Base-by-base conservation (phyloP, 2,888 invertebrate genomes). In the Phlogophora meticulosa region DNA sequence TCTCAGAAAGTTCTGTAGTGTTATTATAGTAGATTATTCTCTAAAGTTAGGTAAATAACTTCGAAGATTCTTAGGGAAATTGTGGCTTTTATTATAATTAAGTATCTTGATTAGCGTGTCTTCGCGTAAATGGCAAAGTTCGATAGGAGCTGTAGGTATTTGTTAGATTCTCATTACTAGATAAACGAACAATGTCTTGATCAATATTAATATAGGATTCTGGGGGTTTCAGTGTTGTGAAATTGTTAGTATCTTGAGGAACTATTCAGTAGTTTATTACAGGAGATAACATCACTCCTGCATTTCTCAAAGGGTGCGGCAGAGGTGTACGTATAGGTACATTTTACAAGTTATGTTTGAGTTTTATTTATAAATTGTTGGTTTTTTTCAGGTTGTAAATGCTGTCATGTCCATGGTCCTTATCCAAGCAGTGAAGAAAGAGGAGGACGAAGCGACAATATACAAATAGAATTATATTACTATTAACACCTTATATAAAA, bases 401-500 rank as follows among this genome's bases (percentile, higher is more conserved):
- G 96, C 96, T 7, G 97, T 97, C 0, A 96, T 98, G 92, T 96
- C 97, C 1, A 83, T 97, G 48, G 95, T 98, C 13, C 96, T 98
- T 15, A 96, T 97, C 11, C 97, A 97, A 90, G 98, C 98, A 2
- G 96, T 98, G 34, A 97, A 96, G 87, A 97, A 97, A 88, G 98
- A 98, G 93, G 97, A 97, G 80, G 96, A 97, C 4, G 96, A 96
- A 78, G 88, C 91, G 0, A 93, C 95, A 67, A 91, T 94, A 11
- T 97, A 95, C 82, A 96, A 83, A 61, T 76, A 76, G 45, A 53
- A 38, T 45, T 15, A 62, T 22, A 38, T 45, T 15, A 62, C 20
- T 20, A 62, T 0, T 28, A 17, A 28, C 46, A 63, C 28, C 59
- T 57, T 46, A 38, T 34, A 20, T 42, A 58, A 46, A 42, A 36